A percentile compares a stretch with the other conserved stretches of the same genome.
Evolutionary conservation across 2,113 vertebrate species (phyloP).

Genomic region (Notarius lentiginosus): DNA sequence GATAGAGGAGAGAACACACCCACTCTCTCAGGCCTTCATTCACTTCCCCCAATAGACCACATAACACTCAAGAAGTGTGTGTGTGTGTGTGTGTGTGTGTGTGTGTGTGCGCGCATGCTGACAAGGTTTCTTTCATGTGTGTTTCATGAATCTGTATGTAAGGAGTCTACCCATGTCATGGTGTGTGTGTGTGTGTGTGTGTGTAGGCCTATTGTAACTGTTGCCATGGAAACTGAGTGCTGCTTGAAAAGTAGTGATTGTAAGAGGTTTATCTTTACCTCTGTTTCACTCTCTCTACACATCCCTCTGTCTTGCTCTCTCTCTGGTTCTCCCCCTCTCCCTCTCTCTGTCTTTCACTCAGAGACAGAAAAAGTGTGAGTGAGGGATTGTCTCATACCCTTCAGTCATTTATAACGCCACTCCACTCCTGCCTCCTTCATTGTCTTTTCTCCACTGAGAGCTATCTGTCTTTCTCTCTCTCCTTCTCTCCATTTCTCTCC

Average conservation of each 20-base stretch:
- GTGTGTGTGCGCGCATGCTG: neutral
- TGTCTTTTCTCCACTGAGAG: conserved; percentile 11
- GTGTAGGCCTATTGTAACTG: conserved; percentile 77
- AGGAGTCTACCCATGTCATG: neutral
- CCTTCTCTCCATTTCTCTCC: conserved; percentile 1
- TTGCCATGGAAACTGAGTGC: conserved; percentile 81
- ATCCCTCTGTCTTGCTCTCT: neutral
- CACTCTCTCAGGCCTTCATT: neutral
- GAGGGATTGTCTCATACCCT: neutral
- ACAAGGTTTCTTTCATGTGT: neutral
- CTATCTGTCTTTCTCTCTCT: conserved; percentile 14
- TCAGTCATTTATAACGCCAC: neutral
- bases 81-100: conserved; percentile 21
- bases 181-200: conserved; percentile 57
- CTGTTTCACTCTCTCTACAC: conserved; percentile 51
- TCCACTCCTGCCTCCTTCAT: conserved; percentile 5
- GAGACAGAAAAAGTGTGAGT: neutral
- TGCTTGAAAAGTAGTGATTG: conserved; percentile 74
- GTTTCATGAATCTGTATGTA: neutral
- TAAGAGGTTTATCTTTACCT: conserved; percentile 56
- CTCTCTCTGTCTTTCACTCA: conserved; percentile 48
- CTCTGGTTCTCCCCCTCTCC: neutral
- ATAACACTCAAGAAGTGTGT: neutral
- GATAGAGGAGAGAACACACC: neutral
- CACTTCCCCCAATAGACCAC: neutral